These are phyloP conservation scores for Alentia gelatinosa DNA, from an alignment of 2,888 invertebrate genomes.

Conservation along the genomic window DNA sequence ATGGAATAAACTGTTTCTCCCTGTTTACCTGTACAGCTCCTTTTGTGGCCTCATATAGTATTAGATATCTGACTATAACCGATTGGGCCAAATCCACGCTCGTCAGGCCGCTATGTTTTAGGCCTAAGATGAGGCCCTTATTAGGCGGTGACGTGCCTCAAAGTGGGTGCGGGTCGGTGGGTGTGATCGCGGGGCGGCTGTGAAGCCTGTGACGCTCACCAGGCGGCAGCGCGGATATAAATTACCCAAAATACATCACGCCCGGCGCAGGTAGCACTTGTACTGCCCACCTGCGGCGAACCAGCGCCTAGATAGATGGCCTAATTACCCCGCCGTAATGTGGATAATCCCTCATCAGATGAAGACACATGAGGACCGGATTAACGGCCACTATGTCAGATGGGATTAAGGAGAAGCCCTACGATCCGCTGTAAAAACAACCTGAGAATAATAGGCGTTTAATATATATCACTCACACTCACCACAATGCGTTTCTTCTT, in stretches of 20 bases:
- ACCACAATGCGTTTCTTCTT: too few relatives aligned
- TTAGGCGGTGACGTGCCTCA: not conserved
- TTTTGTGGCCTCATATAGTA: too few relatives aligned
- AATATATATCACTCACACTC: not conserved
- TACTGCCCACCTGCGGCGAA: not conserved
- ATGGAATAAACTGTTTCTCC: too few relatives aligned
- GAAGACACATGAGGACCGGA: not conserved
- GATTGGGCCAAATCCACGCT: too few relatives aligned
- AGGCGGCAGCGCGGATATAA: not conserved
- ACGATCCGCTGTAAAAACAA: not conserved
- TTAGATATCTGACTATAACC: too few relatives aligned
- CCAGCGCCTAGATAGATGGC: not conserved
- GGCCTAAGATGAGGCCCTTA: not conserved
- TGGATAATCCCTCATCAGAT: not conserved
- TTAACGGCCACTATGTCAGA: not conserved
- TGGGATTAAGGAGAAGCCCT: not conserved
- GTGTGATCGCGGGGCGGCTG: not conserved
- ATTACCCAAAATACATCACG: not conserved
- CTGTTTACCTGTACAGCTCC: too few relatives aligned
- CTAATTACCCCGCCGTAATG: not conserved
- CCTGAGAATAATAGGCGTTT: not conserved
- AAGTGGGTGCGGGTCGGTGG: not conserved
- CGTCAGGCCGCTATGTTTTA: too few relatives aligned
- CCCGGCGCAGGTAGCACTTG: not conserved
- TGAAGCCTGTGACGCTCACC: not conserved